These are phyloP conservation scores for Apis dorsata DNA, from an alignment of 1,140 invertebrate species.

Conservation along the genomic window DNA sequence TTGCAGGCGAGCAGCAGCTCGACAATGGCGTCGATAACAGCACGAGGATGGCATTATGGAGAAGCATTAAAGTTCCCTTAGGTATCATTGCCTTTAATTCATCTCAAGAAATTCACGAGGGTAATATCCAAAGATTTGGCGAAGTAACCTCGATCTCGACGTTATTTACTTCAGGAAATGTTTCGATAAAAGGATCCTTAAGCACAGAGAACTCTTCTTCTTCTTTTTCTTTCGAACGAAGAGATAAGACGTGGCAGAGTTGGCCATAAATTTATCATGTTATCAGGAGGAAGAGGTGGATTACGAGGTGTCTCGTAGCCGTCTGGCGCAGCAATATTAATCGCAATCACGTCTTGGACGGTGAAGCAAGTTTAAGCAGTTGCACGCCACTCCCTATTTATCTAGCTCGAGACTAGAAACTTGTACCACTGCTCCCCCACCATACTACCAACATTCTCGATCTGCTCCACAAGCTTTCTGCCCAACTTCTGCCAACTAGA, in stretches of 20 bases:
- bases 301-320: not conserved
- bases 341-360: not conserved
- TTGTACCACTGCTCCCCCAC: not conserved
- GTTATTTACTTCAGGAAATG: not conserved
- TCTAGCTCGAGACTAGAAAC: not conserved
- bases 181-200: not conserved
- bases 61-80: not conserved
- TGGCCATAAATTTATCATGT: not conserved
- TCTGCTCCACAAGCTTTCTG: not conserved
- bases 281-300: not conserved
- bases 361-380: not conserved
- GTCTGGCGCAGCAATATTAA: not conserved
- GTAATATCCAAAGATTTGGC: not conserved
- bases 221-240: not conserved
- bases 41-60: not conserved
- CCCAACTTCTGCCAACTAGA: not conserved
- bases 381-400: not conserved
- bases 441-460: not conserved
- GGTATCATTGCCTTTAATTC: not conserved
- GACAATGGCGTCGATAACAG: not conserved
- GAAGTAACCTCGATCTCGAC: not conserved
- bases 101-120: not conserved
- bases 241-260: not conserved
- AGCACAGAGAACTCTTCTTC: too few species aligned
- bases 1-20: too few species aligned